A percentile compares a stretch with the other conserved stretches of the same genome.
Conservation (phyloP, 2,113 vertebrate genomes). For the Pedetes capensis region DNA sequence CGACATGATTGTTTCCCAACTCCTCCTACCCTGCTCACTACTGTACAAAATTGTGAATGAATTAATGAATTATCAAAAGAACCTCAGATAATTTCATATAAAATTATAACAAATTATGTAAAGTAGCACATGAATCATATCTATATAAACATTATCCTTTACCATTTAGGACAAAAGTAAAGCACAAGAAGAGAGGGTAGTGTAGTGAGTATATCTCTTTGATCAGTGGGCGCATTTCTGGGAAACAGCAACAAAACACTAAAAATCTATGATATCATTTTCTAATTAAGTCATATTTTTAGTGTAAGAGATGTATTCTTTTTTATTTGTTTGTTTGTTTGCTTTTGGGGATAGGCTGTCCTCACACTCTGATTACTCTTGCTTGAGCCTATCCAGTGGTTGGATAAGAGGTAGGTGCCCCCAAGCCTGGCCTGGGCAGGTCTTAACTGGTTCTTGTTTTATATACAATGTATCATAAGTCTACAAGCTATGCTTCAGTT, state of each 20-base stretch:
- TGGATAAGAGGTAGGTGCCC: too few species aligned
- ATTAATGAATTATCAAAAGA: background rate
- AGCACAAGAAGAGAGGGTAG: background rate
- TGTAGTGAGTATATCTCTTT: too few species aligned
- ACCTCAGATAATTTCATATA: background rate
- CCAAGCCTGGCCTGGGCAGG: too few species aligned
- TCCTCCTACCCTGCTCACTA: background rate
- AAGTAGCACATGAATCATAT: background rate
- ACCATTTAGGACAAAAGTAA: background rate
- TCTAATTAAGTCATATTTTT: background rate
- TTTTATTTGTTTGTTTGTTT: background rate
- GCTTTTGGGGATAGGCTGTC: background rate
- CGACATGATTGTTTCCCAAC: background rate
- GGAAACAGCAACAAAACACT: background rate
- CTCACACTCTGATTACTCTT: background rate
- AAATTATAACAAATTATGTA: background rate
- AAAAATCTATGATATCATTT: background rate
- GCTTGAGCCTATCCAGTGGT: too few species aligned
- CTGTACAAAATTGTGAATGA: background rate
- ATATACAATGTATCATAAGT: background rate
- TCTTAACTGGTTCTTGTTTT: background rate
- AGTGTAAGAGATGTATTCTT: background rate
- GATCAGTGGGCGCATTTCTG: background rate
- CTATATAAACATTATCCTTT: background rate
- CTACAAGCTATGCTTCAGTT: background rate